These are phyloP conservation scores for Tetropium fuscum DNA, from an alignment of 2,888 invertebrate species.

Conservation along the genomic window DNA sequence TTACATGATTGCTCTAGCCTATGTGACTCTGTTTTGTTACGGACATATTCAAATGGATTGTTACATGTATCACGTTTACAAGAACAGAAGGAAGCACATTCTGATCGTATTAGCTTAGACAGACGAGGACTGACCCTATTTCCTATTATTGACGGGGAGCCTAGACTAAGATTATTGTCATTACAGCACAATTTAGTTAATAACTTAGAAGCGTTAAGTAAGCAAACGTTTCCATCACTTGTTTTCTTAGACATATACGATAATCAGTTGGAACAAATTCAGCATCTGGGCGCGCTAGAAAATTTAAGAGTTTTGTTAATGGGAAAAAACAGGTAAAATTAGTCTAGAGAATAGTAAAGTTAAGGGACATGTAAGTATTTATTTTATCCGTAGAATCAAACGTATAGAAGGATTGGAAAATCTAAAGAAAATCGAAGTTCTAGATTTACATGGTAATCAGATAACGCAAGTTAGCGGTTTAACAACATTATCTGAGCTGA, in stretches of 20 bases:
- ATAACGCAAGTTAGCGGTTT: constrained; percentile 78
- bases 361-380: too few relatives aligned
- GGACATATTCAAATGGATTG: constrained; percentile 74
- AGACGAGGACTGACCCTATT: constrained; percentile 85
- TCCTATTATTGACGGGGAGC: constrained; percentile 84
- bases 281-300: constrained; percentile 80
- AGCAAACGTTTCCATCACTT: constrained; percentile 74
- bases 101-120: constrained; percentile 91
- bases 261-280: constrained; percentile 91
- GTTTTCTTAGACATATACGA: constrained; percentile 96
- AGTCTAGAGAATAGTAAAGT: too few relatives aligned
- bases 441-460: constrained; percentile 95
- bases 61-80: constrained; percentile 77
- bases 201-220: constrained; percentile 74
- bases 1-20: constrained; percentile 33
- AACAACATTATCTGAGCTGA: constrained; percentile 77
- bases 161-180: constrained; percentile 81
- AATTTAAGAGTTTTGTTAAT: constrained; percentile 87
- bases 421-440: constrained; percentile 83
- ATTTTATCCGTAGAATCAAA: constrained; percentile 81
- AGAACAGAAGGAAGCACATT: constrained; percentile 85
- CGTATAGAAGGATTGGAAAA: constrained; percentile 82
- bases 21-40: constrained; percentile 61
- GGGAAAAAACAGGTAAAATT: constrained; percentile 89
- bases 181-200: constrained; percentile 93